Evolutionary conservation across 2,888 invertebrate species (phyloP).

Genomic region (Drosophila prostipennis): DNA sequence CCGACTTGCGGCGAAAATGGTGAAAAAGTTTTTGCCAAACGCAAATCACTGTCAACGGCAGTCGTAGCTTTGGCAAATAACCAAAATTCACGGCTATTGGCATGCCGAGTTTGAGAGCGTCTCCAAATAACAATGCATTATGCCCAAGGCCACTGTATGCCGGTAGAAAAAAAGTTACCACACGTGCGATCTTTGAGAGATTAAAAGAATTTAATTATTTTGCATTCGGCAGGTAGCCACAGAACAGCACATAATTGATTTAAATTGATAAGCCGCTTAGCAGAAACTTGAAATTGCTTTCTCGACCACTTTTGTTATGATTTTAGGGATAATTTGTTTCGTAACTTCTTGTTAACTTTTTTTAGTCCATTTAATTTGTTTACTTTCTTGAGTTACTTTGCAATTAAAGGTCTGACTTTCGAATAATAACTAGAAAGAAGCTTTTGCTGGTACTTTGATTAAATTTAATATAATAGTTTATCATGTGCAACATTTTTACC

Average conservation of each 20-base stretch:
- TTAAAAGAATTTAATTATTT: conserved; percentile 23
- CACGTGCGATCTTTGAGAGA: neutral
- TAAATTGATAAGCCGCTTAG: conserved; percentile 10
- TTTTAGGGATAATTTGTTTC: neutral
- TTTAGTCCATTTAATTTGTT: neutral
- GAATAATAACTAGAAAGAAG: too few relatives aligned
- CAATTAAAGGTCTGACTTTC: too few relatives aligned
- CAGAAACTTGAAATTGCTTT: neutral
- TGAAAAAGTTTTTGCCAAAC: conserved; percentile 46
- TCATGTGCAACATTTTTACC: too few relatives aligned
- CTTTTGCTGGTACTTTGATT: too few relatives aligned
- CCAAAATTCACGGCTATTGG: conserved; percentile 44
- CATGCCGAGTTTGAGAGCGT: conserved; percentile 14
- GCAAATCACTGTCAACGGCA: conserved; percentile 57
- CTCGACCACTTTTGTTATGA: neutral
- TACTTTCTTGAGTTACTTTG: too few relatives aligned
- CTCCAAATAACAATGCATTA: conserved; percentile 20
- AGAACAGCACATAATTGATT: conserved; percentile 9
- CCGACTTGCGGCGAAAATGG: conserved; percentile 41
- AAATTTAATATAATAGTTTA: too few relatives aligned
- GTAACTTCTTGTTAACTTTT: neutral
- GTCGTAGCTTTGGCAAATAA: conserved; percentile 41
- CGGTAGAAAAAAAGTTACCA: neutral
- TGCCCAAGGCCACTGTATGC: neutral
- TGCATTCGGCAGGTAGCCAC: neutral